Evolutionary conservation across 2,113 vertebrate species (phyloP).

Genomic region (Coryphaenoides rupestris): DNA sequence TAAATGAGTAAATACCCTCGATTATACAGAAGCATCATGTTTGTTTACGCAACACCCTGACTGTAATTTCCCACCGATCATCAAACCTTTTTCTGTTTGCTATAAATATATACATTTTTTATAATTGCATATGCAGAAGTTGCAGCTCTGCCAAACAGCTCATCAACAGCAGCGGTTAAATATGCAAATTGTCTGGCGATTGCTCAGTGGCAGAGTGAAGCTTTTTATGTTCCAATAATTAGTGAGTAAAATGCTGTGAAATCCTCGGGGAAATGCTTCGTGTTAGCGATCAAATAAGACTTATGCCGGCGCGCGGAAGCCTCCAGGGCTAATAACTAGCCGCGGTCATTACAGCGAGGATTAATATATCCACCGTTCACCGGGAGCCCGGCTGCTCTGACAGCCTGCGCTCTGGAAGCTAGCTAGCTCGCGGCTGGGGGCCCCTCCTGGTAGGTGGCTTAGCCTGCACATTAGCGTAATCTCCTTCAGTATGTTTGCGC

Average conservation of each 20-base stretch:
- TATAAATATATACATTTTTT: not conserved
- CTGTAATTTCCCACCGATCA: too few species aligned
- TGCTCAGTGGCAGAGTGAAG: slow-evolving; percentile 40
- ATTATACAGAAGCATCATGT: too few species aligned
- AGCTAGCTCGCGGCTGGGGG: slow-evolving; percentile 45
- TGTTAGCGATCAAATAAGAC: slow-evolving; percentile 64
- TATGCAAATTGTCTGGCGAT: slow-evolving; percentile 56
- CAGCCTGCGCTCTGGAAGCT: slow-evolving; percentile 60
- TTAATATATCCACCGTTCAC: slow-evolving; percentile 65
- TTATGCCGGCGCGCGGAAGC: slow-evolving; percentile 51
- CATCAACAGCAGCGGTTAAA: slow-evolving; percentile 19
- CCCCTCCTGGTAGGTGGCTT: slow-evolving; percentile 55
- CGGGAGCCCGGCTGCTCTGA: slow-evolving; percentile 51
- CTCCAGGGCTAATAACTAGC: slow-evolving; percentile 48
- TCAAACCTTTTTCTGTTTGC: too few species aligned
- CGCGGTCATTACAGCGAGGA: slow-evolving; percentile 60
- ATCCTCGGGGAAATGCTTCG: slow-evolving; percentile 54
- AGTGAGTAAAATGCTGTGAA: slow-evolving; percentile 53
- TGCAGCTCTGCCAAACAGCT: slow-evolving; percentile 13
- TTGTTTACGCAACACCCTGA: too few species aligned
- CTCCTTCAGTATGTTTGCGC: slow-evolving; percentile 56
- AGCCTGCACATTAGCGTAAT: slow-evolving; percentile 64
- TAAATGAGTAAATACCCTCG: too few species aligned
- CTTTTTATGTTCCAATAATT: slow-evolving; percentile 51
- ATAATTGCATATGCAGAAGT: slow-evolving; percentile 16